These are phyloP conservation scores for Unio pictorum DNA, from an alignment of 2,888 invertebrate species.

Conservation along the genomic window DNA sequence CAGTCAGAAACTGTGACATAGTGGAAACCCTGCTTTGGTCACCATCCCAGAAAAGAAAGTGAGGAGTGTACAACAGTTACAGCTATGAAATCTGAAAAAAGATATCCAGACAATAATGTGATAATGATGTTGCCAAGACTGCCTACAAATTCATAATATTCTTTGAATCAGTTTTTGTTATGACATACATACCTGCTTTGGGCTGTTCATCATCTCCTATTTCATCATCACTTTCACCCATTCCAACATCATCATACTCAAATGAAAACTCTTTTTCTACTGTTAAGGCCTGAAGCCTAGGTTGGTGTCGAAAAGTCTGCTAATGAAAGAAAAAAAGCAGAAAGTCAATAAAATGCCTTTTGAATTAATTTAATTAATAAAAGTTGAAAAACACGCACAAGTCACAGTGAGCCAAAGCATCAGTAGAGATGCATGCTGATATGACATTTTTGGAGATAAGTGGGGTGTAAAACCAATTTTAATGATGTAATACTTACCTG, in stretches of 20 bases:
- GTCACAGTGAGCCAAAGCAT: neutral
- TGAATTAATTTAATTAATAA: too few relatives aligned
- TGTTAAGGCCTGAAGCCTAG: constrained; percentile 64
- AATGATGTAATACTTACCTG: too few relatives aligned
- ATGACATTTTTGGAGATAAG: too few relatives aligned
- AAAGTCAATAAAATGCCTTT: neutral
- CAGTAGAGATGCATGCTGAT: neutral
- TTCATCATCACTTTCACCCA: constrained; percentile 68
- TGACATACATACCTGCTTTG: constrained; percentile 22
- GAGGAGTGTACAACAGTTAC: too few relatives aligned
- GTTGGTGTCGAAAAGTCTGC: constrained; percentile 45
- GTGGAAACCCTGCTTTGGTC: too few relatives aligned
- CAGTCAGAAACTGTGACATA: too few relatives aligned
- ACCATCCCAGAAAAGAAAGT: too few relatives aligned
- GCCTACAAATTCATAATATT: neutral
- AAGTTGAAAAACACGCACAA: neutral
- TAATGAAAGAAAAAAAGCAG: constrained; percentile 1
- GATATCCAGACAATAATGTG: too few relatives aligned
- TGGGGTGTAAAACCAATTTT: too few relatives aligned
- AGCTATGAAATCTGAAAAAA: too few relatives aligned
- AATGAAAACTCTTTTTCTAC: constrained; percentile 63
- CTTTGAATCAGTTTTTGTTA: too few relatives aligned
- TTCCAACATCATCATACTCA: constrained; percentile 59
- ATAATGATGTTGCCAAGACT: too few relatives aligned
- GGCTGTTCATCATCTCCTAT: constrained; percentile 67